Conservation (phyloP, 2,797 vertebrate genomes). For the Argentina silus region DNA sequence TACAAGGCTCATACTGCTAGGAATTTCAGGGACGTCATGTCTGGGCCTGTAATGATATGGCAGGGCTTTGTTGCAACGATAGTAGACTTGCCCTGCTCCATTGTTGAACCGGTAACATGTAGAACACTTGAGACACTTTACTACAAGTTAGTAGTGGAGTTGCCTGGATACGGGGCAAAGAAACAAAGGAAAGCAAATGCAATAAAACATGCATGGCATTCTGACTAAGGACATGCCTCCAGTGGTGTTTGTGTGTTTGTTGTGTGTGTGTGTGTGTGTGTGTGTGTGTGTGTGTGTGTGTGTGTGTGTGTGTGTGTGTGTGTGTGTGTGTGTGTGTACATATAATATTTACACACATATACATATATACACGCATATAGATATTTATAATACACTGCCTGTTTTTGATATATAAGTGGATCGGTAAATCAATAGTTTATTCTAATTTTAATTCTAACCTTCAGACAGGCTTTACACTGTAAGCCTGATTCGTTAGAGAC, state of each 20-base stretch:
- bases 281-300: constrained; percentile 28
- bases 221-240: constrained; percentile 38
- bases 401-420: too few species aligned
- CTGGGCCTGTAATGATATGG: constrained; percentile 15
- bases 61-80: not conserved
- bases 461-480: not conserved
- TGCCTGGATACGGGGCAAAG: constrained; percentile 64
- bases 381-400: too few species aligned
- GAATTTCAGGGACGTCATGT: constrained; percentile 20
- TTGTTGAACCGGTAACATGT: constrained; percentile 27
- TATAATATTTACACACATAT: too few species aligned
- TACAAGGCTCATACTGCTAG: not conserved
- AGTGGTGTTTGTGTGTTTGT: constrained; percentile 35
- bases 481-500: not conserved
- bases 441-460: too few species aligned
- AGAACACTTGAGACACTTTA: constrained; percentile 35
- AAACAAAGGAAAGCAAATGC: constrained; percentile 63
- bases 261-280: constrained; percentile 42
- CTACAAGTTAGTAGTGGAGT: constrained; percentile 45
- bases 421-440: too few species aligned
- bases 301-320: constrained; percentile 32
- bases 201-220: constrained; percentile 70
- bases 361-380: too few species aligned
- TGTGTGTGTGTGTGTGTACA: constrained; percentile 12
- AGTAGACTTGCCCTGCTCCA: constrained; percentile 15